phyloP scores from a whole-genome alignment of 2,888 invertebrate genomes.

The Dioctria rufipes region DNA sequence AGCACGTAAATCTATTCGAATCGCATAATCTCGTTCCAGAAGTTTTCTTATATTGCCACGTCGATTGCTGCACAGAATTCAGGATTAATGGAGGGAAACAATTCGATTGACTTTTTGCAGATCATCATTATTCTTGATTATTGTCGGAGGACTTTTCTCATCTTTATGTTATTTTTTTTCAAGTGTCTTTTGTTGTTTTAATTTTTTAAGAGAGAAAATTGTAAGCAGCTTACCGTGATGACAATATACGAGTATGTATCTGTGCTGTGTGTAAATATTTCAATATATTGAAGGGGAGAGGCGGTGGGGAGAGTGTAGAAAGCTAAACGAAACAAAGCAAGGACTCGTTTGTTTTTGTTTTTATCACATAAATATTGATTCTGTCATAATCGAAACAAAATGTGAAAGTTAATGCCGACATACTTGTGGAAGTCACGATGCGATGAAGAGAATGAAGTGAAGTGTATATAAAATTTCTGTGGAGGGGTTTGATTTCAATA shows the following conservation, averaged over 20 bases:
- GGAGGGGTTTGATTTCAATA: no score
- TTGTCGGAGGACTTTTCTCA: constrained; percentile 40
- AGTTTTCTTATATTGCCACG: background rate
- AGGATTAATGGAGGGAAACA: constrained; percentile 52
- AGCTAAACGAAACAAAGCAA: no score
- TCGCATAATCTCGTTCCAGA: constrained; percentile 19
- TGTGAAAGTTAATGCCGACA: constrained; percentile 27
- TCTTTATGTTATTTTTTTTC: constrained; percentile 1
- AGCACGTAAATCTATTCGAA: constrained; percentile 23
- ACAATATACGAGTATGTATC: background rate
- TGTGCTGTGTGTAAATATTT: background rate
- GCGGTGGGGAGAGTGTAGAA: no score
- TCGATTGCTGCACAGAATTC: constrained; percentile 23
- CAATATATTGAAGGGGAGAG: background rate
- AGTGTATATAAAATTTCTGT: no score
- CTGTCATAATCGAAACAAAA: constrained; percentile 20
- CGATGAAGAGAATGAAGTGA: no score
- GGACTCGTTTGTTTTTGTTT: background rate
- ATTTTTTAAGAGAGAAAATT: constrained; percentile 6
- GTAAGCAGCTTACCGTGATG: constrained; percentile 9
- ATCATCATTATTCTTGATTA: constrained; percentile 57
- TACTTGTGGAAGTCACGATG: constrained; percentile 3
- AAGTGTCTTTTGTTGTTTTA: background rate
- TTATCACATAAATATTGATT: constrained; percentile 35
- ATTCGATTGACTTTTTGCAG: constrained; percentile 52